These are phyloP conservation scores for Eudyptes chrysolophus DNA, from an alignment of 2,113 vertebrate species.

Conservation along the genomic window DNA sequence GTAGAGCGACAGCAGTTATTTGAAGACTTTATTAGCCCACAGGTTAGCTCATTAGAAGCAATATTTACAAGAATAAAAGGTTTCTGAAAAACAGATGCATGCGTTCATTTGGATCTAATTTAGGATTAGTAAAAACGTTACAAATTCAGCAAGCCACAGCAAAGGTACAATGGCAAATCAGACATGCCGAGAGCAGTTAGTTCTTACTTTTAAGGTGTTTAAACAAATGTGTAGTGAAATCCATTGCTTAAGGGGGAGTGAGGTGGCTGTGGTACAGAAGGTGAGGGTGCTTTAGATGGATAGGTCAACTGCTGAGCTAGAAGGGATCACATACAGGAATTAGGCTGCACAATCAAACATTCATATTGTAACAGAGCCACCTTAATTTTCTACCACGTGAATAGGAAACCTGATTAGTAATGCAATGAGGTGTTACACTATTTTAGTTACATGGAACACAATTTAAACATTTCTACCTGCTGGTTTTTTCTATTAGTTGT, in stretches of 20 bases:
- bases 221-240: conserved; percentile 99
- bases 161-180: conserved; percentile 54
- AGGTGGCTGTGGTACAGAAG: conserved; percentile 82
- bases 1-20: background rate
- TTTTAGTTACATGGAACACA: background rate
- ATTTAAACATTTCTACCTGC: background rate
- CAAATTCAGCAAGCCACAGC: conserved; percentile 18
- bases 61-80: background rate
- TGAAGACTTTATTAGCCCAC: background rate
- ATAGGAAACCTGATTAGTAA: background rate
- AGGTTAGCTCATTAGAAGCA: conserved; percentile 7
- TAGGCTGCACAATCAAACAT: conserved; percentile 56
- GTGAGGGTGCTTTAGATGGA: conserved; percentile 82
- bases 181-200: conserved; percentile 69
- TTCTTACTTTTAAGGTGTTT: conserved; percentile 89
- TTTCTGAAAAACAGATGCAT: background rate
- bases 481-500: background rate
- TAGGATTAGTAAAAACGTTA: conserved; percentile 11
- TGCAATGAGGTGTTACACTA: background rate
- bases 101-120: background rate
- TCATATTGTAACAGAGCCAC: background rate
- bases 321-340: conserved; percentile 79
- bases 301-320: conserved; percentile 87
- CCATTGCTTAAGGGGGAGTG: conserved; percentile 91
- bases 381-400: background rate